Evolutionary conservation across 2,113 vertebrate genomes (phyloP), one percentile per base, ranked within the genome.

Genomic region (Chinchilla lanigera): DNA sequence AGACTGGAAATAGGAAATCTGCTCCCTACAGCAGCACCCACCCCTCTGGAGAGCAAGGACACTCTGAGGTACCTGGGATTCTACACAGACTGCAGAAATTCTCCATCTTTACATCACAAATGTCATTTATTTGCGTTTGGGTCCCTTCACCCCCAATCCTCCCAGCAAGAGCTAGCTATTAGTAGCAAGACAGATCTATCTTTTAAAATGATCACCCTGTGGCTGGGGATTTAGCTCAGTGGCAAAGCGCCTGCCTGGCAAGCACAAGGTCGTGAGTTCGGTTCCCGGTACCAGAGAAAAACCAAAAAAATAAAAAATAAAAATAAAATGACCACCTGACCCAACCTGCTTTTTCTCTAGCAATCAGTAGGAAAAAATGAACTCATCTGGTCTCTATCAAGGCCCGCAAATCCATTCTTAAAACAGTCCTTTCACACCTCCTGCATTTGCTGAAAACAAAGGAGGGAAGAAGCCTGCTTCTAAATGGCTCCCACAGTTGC

Each of bases 101-200:
- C n/a, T n/a, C 86, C n/a, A 52, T 33, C 83, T 38, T n/a, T 81
- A 52, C 5, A 6, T 33, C 90, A 30, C 0, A 2, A 30, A 3
- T 67, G 52, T n/a, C 61, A 54, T 60, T 61, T 83, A 65, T 83
- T 47, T 81, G 38, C 52, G 17, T 77, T 58, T 93, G 69, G 41
- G 56, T 54, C 38, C 58, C 30, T 82, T 54, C 28, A 17, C 85
- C 30, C 9, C 80, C 56, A 95, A 54, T 65, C 77, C 85, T 90
- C 61, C 89, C 86, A 85, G 92, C 96, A 95, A 88, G 96, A 65
- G 58, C 67, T 75, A 47, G 77, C 95, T 97, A 96, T 97, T 98
- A 94, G 94, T 98, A 97, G 98, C 89, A 95, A 97, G 96, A 44
- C 96, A 87, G 90, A 95, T 98, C 95, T 97, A 98, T 85, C 97